Percentiles rank a stretch among this genome's conserved stretches.
phyloP scores from a whole-genome alignment of 2,888 invertebrate genomes.

The Melieria crassipennis region DNA sequence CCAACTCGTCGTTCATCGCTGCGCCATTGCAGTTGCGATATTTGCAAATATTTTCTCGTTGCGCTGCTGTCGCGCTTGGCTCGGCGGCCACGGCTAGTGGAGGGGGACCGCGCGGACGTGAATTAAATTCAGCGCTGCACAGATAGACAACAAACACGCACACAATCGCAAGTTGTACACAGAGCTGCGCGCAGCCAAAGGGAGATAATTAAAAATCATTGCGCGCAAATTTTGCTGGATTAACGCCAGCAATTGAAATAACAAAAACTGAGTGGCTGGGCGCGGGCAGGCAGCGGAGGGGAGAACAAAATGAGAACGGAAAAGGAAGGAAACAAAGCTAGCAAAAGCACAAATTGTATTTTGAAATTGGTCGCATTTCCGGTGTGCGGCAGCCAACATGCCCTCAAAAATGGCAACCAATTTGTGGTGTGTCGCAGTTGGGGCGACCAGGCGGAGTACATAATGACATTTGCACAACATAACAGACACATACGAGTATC shows the following conservation, averaged over 20 bases:
- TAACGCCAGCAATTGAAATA: conserved; percentile 32
- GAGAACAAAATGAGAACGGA: conserved; percentile 14
- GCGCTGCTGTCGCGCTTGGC: conserved; percentile 44
- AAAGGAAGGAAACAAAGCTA: not conserved
- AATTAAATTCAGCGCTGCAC: not conserved
- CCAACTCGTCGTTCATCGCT: too few relatives aligned
- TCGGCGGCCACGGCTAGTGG: not conserved
- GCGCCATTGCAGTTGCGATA: not conserved
- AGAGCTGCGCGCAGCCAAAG: conserved; percentile 22
- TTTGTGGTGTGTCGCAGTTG: too few relatives aligned
- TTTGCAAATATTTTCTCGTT: conserved; percentile 42
- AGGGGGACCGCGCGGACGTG: not conserved
- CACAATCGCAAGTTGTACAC: not conserved
- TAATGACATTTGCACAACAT: too few relatives aligned
- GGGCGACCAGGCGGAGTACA: too few relatives aligned
- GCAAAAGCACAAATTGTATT: not conserved
- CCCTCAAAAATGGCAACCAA: too few relatives aligned
- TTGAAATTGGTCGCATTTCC: conserved; percentile 3
- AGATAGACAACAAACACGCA: too few relatives aligned
- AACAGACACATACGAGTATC: too few relatives aligned
- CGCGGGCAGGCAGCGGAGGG: conserved; percentile 1
- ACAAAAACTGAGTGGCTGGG: conserved; percentile 11
- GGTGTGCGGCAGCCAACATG: not conserved
- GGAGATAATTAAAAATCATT: conserved; percentile 42
- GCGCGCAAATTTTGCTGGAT: conserved; percentile 37